phyloP scores from a whole-genome alignment of 2,888 invertebrate species.

The Coelogynopora nodosa region DNA sequence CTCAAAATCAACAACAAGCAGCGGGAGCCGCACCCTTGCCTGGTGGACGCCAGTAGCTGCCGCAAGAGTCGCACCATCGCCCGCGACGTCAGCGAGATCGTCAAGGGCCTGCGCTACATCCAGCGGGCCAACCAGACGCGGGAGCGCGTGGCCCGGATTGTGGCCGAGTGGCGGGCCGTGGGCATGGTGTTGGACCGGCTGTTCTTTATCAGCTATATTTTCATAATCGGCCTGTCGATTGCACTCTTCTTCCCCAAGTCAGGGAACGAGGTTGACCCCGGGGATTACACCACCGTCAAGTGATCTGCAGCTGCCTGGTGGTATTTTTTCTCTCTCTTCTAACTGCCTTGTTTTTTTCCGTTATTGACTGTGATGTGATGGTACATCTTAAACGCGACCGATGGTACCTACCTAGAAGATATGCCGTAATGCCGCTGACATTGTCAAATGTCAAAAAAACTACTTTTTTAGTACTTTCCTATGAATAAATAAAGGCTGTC shows the following conservation, averaged over 20 bases:
- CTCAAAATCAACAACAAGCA: no score
- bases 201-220: slow-evolving; percentile 44
- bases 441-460: no score
- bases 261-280: slow-evolving; percentile 30
- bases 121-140: background rate
- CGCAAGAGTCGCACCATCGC: background rate
- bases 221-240: slow-evolving; percentile 42
- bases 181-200: slow-evolving; percentile 44
- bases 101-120: background rate
- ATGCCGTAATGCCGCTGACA: no score
- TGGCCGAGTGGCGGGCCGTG: slow-evolving; percentile 44
- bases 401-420: no score
- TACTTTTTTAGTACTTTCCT: no score
- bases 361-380: no score
- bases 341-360: no score
- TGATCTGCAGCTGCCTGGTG: no score
- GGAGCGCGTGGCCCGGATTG: slow-evolving; percentile 39
- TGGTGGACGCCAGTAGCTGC: background rate
- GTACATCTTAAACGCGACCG: no score
- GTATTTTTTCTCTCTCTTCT: no score
- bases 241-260: slow-evolving; percentile 46
- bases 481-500: no score
- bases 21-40: background rate
- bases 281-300: background rate
- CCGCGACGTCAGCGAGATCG: background rate